A percentile compares a stretch with the other conserved stretches of the same genome.
These are phyloP conservation scores for Chelon labrosus DNA, from an alignment of 2,797 vertebrate genomes.

Conservation along the genomic window DNA sequence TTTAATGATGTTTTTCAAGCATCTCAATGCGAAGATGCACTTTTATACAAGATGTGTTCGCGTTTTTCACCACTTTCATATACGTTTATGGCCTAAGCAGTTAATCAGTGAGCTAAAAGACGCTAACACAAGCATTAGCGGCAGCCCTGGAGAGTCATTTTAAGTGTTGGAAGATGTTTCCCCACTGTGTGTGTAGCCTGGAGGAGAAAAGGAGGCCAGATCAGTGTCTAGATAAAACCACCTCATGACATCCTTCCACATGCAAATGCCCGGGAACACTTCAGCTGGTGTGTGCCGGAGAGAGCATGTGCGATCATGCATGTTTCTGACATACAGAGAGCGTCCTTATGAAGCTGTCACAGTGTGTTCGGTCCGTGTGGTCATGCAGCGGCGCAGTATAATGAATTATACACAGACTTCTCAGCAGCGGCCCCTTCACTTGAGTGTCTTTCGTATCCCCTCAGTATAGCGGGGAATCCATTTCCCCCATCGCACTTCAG, in stretches of 20 bases:
- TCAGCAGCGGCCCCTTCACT: constrained; percentile 46
- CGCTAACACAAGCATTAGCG: neutral
- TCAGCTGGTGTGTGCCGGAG: constrained; percentile 12
- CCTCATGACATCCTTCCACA: constrained; percentile 47
- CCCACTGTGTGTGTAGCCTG: constrained; percentile 24
- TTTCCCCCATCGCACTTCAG: constrained; percentile 59
- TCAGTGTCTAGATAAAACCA: constrained; percentile 51
- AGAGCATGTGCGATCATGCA: neutral
- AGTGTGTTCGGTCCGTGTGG: constrained; percentile 2
- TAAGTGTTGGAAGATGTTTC: constrained; percentile 4
- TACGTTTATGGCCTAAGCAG: neutral
- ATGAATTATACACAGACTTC: constrained; percentile 41
- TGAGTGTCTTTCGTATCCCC: constrained; percentile 49
- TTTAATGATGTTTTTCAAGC: neutral
- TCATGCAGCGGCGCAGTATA: constrained; percentile 39
- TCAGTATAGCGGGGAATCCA: constrained; percentile 42
- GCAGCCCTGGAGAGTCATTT: neutral
- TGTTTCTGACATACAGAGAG: constrained; percentile 7
- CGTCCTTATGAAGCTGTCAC: constrained; percentile 14
- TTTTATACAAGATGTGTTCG: neutral
- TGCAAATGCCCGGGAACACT: constrained; percentile 53
- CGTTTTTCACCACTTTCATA: neutral
- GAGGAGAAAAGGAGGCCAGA: constrained; percentile 40
- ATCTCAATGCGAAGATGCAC: neutral
- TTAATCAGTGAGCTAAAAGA: neutral